A percentile compares a stretch with the other conserved stretches of the same genome.
Evolutionary conservation across 2,113 vertebrate species (phyloP).

Genomic region (Poecilia latipinna): DNA sequence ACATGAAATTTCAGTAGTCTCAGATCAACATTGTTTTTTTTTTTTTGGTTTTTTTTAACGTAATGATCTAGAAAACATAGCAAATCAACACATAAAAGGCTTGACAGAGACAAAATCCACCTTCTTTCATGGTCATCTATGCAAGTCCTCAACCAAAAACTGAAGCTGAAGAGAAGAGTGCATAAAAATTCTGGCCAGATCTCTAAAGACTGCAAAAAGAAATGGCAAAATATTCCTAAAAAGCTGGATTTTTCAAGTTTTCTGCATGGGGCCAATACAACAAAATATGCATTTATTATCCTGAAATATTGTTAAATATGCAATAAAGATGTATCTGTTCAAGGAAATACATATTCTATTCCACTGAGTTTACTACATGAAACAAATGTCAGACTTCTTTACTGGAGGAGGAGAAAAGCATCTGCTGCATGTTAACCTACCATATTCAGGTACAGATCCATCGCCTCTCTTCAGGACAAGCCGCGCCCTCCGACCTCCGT

Average conservation of each 20-base stretch:
- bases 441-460: conserved; percentile 98
- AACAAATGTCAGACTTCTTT: neutral
- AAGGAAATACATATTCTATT: conserved; percentile 7
- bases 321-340: neutral
- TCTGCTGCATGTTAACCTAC: conserved; percentile 88
- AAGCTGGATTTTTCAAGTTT: neutral
- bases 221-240: neutral
- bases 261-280: neutral
- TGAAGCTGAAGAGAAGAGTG: too few species aligned
- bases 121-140: too few species aligned
- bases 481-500: conserved; percentile 91
- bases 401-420: conserved; percentile 35
- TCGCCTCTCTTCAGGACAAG: conserved; percentile 97
- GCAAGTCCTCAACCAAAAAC: too few species aligned
- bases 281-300: neutral
- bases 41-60: too few species aligned
- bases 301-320: neutral
- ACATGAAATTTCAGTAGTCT: too few species aligned
- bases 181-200: too few species aligned
- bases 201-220: too few species aligned
- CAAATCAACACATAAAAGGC: too few species aligned
- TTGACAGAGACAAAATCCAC: too few species aligned
- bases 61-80: too few species aligned
- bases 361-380: neutral
- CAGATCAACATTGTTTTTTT: too few species aligned